Conservation (phyloP, 2,888 invertebrate species). For the Furcula furcula region DNA sequence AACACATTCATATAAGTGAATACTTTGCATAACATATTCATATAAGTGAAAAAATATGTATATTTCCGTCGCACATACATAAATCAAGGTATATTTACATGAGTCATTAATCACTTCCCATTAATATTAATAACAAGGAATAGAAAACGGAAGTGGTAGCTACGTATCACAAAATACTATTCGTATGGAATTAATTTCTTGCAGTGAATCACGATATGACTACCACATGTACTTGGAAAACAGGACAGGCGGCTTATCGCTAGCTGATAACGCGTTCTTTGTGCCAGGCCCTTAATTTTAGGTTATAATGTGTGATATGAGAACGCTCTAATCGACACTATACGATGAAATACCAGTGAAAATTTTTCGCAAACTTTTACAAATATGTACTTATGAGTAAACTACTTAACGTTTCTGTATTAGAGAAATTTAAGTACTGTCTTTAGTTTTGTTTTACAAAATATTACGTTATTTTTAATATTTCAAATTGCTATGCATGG, state of each 20-base stretch:
- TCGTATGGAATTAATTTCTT: conserved; percentile 14
- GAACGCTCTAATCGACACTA: conserved; percentile 19
- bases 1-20: too few species aligned
- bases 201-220: conserved; percentile 56
- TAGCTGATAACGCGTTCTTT: conserved; percentile 54
- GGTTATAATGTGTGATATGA: conserved; percentile 35
- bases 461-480: too few species aligned
- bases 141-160: conserved; percentile 23
- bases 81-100: too few species aligned
- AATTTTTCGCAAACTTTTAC: too few species aligned
- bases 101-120: not conserved
- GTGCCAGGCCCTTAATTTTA: conserved; percentile 45
- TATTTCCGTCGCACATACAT: too few species aligned
- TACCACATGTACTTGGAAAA: conserved; percentile 57
- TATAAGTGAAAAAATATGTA: too few species aligned
- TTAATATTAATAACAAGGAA: conserved; percentile 15
- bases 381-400: too few species aligned
- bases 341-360: not conserved
- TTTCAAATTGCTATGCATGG: too few species aligned
- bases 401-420: too few species aligned
- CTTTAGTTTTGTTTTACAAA: too few species aligned
- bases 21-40: too few species aligned
- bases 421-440: too few species aligned
- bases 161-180: conserved; percentile 1
- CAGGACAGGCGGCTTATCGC: conserved; percentile 64